These are phyloP conservation scores for Penaeus monodon DNA, from an alignment of 2,888 invertebrate genomes.

Conservation along the genomic window DNA sequence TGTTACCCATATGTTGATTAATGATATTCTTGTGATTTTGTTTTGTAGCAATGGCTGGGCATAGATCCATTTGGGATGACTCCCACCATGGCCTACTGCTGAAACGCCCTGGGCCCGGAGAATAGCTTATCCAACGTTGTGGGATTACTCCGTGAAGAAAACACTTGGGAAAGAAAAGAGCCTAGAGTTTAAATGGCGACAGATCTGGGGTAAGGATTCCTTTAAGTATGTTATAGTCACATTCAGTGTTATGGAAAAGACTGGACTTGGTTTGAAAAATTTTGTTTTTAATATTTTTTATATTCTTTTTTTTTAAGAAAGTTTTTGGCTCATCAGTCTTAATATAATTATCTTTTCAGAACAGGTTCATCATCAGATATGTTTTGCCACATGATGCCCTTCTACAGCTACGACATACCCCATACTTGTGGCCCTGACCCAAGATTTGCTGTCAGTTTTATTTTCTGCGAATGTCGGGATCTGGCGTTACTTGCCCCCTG, in stretches of 20 bases:
- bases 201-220: slow-evolving; percentile 84
- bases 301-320: too few relatives aligned
- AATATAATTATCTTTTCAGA: slow-evolving; percentile 73
- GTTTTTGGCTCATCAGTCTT: too few relatives aligned
- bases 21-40: slow-evolving; percentile 65
- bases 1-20: too few relatives aligned
- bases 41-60: slow-evolving; percentile 79
- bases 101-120: slow-evolving; percentile 83
- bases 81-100: slow-evolving; percentile 86
- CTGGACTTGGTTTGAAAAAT: too few relatives aligned
- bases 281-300: too few relatives aligned
- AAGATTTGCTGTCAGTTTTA: slow-evolving; percentile 97
- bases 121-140: slow-evolving; percentile 88
- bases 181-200: slow-evolving; percentile 94
- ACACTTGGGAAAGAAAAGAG: slow-evolving; percentile 81
- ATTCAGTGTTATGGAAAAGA: too few relatives aligned
- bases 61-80: slow-evolving; percentile 96
- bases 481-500: slow-evolving; percentile 91
- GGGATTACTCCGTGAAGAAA: slow-evolving; percentile 97
- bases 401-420: slow-evolving; percentile 97
- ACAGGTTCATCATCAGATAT: slow-evolving; percentile 86
- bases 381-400: slow-evolving; percentile 98
- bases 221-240: too few relatives aligned
- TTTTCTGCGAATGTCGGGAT: slow-evolving; percentile 89
- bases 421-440: slow-evolving; percentile 99